Conservation (phyloP, 2,797 vertebrate species). For the Diglossa cyanea region DNA sequence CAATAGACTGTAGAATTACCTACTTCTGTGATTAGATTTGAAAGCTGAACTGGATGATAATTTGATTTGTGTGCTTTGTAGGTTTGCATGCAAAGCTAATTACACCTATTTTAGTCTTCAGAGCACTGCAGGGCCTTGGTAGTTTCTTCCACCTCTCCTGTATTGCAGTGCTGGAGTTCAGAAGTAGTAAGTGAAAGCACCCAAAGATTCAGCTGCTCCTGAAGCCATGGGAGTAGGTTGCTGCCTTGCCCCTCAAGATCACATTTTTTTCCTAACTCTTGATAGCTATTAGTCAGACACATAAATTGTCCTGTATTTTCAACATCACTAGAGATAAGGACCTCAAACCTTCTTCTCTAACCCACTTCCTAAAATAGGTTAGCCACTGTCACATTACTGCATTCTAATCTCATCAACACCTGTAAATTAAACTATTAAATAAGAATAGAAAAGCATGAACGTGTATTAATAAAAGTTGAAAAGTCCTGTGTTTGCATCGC, state of each 20-base stretch:
- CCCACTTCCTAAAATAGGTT: constrained; percentile 19
- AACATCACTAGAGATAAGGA: not conserved
- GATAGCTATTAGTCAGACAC: not conserved
- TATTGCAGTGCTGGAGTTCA: not conserved
- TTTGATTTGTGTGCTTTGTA: not conserved
- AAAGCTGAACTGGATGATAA: not conserved
- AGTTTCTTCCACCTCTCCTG: not conserved
- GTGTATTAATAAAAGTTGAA: not conserved
- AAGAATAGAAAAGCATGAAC: not conserved
- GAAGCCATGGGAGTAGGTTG: not conserved
- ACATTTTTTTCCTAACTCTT: not conserved
- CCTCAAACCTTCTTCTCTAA: not conserved
- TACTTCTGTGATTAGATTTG: not conserved
- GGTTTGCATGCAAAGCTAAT: not conserved
- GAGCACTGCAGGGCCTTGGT: not conserved
- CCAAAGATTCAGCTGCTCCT: not conserved
- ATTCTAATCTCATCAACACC: not conserved
- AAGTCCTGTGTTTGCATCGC: fast-evolving
- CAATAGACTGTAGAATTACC: not conserved
- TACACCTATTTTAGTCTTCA: not conserved
- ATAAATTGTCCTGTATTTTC: not conserved
- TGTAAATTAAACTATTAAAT: not conserved
- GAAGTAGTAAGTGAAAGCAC: not conserved
- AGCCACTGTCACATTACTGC: not conserved
- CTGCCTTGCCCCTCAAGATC: not conserved